These are phyloP conservation scores for Sebastes goodei DNA, from an alignment of 2,797 vertebrate genomes.

Conservation along the genomic window DNA sequence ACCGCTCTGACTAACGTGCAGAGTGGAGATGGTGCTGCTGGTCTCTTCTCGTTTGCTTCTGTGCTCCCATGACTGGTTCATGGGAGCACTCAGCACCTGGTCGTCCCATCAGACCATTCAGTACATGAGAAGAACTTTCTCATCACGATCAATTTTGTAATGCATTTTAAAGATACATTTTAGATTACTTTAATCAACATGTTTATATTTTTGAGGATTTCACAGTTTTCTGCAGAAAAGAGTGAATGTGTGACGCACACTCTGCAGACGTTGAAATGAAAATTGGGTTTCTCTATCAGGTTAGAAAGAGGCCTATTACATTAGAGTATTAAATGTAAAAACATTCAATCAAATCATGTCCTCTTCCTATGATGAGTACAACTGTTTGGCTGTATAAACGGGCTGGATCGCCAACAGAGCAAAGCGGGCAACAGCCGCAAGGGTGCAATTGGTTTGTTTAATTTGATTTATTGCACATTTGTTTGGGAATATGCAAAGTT, in stretches of 20 bases:
- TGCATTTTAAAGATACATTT: not conserved
- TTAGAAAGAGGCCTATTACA: not conserved
- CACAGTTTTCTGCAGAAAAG: not conserved
- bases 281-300: slow-evolving; percentile 12
- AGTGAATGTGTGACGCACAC: not conserved
- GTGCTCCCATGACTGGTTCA: slow-evolving; percentile 65
- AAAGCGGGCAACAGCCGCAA: not conserved
- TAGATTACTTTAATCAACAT: slow-evolving; percentile 16
- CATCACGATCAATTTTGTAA: slow-evolving; percentile 20
- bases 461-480: not conserved
- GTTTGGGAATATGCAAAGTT: not conserved
- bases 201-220: slow-evolving; percentile 25
- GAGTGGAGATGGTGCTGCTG: slow-evolving; percentile 66
- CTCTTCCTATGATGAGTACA: not conserved
- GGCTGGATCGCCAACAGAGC: not conserved
- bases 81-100: slow-evolving; percentile 14
- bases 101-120: not conserved
- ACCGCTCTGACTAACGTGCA: slow-evolving; percentile 28
- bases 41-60: not conserved
- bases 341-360: not conserved
- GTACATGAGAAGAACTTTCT: not conserved
- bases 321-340: slow-evolving; percentile 1
- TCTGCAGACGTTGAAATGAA: not conserved
- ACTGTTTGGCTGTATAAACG: not conserved
- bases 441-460: not conserved